Evolutionary conservation across 1,140 invertebrate species (phyloP).

Genomic region (Olivierus martensii): DNA sequence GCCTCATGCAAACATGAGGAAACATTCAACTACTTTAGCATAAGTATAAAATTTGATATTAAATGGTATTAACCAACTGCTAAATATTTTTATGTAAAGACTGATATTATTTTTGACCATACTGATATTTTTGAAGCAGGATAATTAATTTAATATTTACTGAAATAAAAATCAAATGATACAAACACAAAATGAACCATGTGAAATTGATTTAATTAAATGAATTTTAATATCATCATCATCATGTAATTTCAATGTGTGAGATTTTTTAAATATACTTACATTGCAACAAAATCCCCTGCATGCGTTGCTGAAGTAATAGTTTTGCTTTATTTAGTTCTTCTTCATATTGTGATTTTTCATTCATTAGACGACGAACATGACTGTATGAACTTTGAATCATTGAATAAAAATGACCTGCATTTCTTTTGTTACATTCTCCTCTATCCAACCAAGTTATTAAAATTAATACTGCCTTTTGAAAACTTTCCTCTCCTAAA

Average conservation of each 20-base stretch:
- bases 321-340: conserved; percentile 67
- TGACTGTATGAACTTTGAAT: conserved; percentile 87
- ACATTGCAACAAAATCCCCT: conserved; percentile 67
- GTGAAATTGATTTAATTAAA: no score
- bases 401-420: conserved; percentile 82
- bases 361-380: conserved; percentile 61
- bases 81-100: no score
- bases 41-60: no score
- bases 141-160: no score
- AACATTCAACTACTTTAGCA: no score
- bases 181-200: no score
- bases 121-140: no score
- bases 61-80: no score
- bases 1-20: no score
- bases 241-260: conserved; percentile 22
- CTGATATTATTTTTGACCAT: no score
- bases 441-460: conserved; percentile 80
- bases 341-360: conserved; percentile 72
- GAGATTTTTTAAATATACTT: conserved; percentile 42
- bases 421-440: conserved; percentile 75
- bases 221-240: no score
- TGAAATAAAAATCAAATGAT: no score
- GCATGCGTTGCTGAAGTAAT: conserved; percentile 61
- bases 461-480: conserved; percentile 49
- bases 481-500: conserved; percentile 35